phyloP scores from a whole-genome alignment of 2,797 vertebrate species.

The Ceryle rudis region DNA sequence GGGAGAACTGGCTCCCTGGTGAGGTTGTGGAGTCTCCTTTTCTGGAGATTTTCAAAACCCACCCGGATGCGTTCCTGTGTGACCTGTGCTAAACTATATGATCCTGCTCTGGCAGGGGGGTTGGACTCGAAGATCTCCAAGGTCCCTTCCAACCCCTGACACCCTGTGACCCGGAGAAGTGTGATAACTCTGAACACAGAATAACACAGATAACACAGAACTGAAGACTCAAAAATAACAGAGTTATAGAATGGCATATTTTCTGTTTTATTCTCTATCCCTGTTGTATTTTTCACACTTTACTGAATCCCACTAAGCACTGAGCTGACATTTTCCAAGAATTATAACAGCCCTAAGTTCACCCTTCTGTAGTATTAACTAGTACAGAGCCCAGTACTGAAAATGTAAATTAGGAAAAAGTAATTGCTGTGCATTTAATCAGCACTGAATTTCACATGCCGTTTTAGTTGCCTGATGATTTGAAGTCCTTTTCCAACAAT shows the following conservation, averaged over 20 bases:
- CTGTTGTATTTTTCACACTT: conserved; percentile 34
- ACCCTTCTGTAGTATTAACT: background rate
- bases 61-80: too few species aligned
- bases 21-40: too few species aligned
- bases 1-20: background rate
- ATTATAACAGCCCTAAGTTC: background rate
- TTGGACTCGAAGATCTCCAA: too few species aligned
- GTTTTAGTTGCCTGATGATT: background rate
- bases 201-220: background rate
- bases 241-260: background rate
- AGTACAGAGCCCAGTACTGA: background rate
- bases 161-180: background rate
- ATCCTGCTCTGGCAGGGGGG: too few species aligned
- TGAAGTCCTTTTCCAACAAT: background rate
- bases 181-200: background rate
- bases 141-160: too few species aligned
- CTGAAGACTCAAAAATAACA: background rate
- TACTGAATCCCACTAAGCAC: conserved; percentile 22
- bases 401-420: conserved; percentile 12
- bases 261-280: conserved; percentile 26
- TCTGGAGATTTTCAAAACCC: too few species aligned
- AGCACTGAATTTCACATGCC: background rate
- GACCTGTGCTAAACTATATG: too few species aligned
- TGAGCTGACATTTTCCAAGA: conserved; percentile 43
- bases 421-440: background rate